These are phyloP conservation scores for Notechis scutatus DNA, from an alignment of 2,113 vertebrate genomes.

Conservation along the genomic window DNA sequence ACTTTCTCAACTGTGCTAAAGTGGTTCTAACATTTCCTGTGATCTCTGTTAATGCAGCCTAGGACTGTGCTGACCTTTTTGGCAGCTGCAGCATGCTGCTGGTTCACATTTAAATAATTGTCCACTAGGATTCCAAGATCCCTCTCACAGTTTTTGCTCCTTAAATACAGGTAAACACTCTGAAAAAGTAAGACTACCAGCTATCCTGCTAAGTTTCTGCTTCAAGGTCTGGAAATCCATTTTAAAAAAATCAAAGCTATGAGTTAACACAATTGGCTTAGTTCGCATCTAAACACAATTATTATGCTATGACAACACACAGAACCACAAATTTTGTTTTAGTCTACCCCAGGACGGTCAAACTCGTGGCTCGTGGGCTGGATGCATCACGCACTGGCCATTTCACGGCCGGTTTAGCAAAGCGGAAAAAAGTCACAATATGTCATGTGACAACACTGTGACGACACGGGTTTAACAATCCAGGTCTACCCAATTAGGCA, in stretches of 20 bases:
- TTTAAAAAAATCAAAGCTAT: not conserved
- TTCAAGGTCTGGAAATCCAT: not conserved
- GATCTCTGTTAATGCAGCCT: too few relatives aligned
- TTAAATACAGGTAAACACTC: not conserved
- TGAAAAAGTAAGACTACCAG: not conserved
- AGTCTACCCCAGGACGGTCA: not conserved
- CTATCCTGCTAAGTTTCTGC: not conserved
- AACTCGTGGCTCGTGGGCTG: too few relatives aligned
- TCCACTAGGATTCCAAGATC: not conserved
- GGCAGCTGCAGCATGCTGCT: not conserved
- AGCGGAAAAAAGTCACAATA: too few relatives aligned
- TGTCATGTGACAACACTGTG: too few relatives aligned
- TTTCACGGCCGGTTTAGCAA: too few relatives aligned
- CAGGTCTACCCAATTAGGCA: not conserved
- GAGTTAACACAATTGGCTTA: not conserved
- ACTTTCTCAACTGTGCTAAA: too few relatives aligned
- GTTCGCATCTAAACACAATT: not conserved
- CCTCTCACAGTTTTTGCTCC: not conserved
- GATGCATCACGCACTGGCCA: too few relatives aligned
- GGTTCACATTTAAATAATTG: not conserved
- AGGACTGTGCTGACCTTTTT: not conserved
- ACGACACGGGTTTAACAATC: too few relatives aligned
- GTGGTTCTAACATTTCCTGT: too few relatives aligned
- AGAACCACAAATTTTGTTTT: not conserved
- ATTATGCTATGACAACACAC: not conserved